phyloP scores from a whole-genome alignment of 2,113 vertebrate genomes.

The Opisthocomus hoazin region DNA sequence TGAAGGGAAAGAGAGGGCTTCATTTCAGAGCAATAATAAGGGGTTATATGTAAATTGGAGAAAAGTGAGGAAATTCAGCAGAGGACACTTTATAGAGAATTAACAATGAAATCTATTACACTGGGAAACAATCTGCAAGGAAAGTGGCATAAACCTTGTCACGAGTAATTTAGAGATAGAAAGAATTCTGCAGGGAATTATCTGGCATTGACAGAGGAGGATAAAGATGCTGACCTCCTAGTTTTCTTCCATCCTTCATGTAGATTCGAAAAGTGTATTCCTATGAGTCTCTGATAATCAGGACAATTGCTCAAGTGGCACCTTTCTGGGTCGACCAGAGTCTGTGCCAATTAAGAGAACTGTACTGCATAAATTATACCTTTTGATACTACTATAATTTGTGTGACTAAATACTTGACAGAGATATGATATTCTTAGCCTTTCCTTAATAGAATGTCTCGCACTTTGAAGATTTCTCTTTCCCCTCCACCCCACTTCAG shows the following conservation, averaged over 20 bases:
- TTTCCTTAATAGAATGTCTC: slow-evolving; percentile 49
- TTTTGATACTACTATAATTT: slow-evolving; percentile 61
- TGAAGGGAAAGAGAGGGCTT: neutral
- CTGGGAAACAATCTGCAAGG: slow-evolving; percentile 1
- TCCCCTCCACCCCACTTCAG: neutral
- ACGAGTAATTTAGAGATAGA: slow-evolving; percentile 23
- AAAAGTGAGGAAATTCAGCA: slow-evolving; percentile 7
- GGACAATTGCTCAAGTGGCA: slow-evolving; percentile 54
- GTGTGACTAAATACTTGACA: slow-evolving; percentile 57
- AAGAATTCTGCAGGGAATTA: slow-evolving; percentile 16
- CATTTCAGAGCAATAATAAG: slow-evolving; percentile 2
- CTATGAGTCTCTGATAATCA: slow-evolving; percentile 40
- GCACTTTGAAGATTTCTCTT: slow-evolving; percentile 23
- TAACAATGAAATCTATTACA: slow-evolving; percentile 3
- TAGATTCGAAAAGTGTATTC: slow-evolving; percentile 39
- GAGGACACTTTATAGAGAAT: slow-evolving; percentile 9
- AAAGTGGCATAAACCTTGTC: neutral
- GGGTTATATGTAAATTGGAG: neutral
- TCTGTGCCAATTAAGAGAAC: slow-evolving; percentile 52
- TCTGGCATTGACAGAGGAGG: slow-evolving; percentile 13
- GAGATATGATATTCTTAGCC: slow-evolving; percentile 51
- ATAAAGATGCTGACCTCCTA: slow-evolving; percentile 46
- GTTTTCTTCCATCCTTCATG: slow-evolving; percentile 4
- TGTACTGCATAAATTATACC: slow-evolving; percentile 57
- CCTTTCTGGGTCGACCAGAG: slow-evolving; percentile 43